Evolutionary conservation across 2,888 invertebrate species (phyloP).

Genomic region (Agonopterix subpropinquella): DNA sequence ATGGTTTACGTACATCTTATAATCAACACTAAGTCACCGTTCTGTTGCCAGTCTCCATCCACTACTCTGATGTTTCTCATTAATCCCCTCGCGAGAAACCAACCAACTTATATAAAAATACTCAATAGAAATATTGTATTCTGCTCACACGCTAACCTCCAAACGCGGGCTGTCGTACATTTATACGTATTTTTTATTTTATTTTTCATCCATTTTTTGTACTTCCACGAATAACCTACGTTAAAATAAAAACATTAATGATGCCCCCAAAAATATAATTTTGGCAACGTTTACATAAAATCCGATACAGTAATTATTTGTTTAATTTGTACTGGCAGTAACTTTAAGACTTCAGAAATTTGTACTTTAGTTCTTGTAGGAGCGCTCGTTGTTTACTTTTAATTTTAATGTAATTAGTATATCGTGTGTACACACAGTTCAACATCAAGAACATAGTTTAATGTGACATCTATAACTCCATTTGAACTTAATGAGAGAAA

Average conservation of each 20-base stretch:
- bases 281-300: constrained; percentile 71
- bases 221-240: constrained; percentile 57
- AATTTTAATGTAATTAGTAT: constrained; percentile 14
- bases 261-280: constrained; percentile 65
- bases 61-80: constrained; percentile 26
- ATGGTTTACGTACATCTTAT: constrained; percentile 59
- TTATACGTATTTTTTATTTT: constrained; percentile 10
- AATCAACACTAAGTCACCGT: constrained; percentile 41
- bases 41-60: constrained; percentile 34
- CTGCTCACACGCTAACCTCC: neutral
- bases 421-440: constrained; percentile 41
- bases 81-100: constrained; percentile 26
- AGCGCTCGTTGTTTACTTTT: constrained; percentile 55
- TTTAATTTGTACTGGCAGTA: constrained; percentile 72
- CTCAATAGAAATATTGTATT: constrained; percentile 1
- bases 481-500: constrained; percentile 42
- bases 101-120: constrained; percentile 14
- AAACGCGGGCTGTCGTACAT: constrained; percentile 40
- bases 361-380: constrained; percentile 67
- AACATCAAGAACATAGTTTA: constrained; percentile 56
- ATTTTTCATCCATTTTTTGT: constrained; percentile 33
- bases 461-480: constrained; percentile 53
- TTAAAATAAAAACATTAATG: constrained; percentile 51
- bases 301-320: constrained; percentile 35
- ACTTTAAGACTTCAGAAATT: constrained; percentile 66